phyloP scores from a whole-genome alignment of 2,113 vertebrate genomes.

The Eolophus roseicapilla region DNA sequence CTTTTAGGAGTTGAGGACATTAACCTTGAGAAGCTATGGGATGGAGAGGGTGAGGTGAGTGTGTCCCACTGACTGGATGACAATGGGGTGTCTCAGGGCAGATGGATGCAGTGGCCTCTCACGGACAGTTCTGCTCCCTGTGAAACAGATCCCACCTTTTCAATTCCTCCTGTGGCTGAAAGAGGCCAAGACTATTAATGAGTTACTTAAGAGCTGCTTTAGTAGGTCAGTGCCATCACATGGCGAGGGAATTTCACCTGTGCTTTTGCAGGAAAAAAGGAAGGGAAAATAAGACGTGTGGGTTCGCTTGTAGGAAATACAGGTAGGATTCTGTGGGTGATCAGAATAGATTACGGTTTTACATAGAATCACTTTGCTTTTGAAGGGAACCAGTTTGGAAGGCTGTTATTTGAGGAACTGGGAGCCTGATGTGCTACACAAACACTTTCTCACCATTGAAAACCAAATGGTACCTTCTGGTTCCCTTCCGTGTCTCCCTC shows the following conservation, averaged over 20 bases:
- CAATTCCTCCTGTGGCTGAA: not conserved
- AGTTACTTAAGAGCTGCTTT: not conserved
- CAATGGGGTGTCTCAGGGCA: not conserved
- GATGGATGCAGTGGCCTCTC: not conserved
- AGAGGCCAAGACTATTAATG: not conserved
- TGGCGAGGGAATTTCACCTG: not conserved
- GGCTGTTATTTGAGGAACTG: not conserved
- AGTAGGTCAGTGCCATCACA: not conserved
- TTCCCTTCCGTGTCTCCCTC: not conserved
- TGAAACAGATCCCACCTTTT: not conserved
- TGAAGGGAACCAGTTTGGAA: not conserved
- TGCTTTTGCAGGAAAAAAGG: not conserved
- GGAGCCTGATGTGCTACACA: not conserved
- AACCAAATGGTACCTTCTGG: not conserved
- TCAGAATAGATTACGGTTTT: not conserved
- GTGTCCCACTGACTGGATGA: not conserved
- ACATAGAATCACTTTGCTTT: not conserved
- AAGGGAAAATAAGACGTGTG: not conserved
- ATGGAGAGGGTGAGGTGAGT: not conserved
- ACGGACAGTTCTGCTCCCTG: not conserved
- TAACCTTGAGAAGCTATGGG: not conserved
- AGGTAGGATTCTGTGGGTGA: not conserved
- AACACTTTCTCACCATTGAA: not conserved
- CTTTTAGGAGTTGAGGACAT: not conserved
- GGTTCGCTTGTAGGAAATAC: not conserved